Base-by-base conservation (phyloP, 53 echinoderm and acorn worm species). In the Luidia sarsii region DNA sequence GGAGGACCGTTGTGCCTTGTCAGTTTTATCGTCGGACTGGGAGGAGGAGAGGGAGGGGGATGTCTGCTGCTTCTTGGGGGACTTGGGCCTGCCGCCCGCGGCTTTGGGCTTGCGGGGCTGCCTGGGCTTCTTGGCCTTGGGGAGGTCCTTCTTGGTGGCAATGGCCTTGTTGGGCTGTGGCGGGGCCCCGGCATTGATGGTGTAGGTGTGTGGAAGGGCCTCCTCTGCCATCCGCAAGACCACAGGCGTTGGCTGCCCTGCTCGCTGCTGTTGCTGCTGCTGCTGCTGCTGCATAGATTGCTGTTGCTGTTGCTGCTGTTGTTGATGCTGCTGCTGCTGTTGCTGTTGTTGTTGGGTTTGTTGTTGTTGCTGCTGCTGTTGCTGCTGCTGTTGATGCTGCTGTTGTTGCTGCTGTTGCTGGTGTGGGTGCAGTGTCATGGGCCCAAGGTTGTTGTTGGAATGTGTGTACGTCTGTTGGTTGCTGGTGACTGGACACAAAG, bases 91-190 rank as follows among this genome's bases (percentile, higher is more conserved):
- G 31, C 61, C 57, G 8, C 60, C 60, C n/a, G 77, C 25, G 5
- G 6, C 59, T 32, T 88, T 97, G 67, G 54, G 68, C 55, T 74
- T 79, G 14, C 72, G 51, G 13, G 51, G 71, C 62, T 83, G 57
- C 7, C 60, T 57, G 19, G 65, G 60, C 34, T 77, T 77, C 66
- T 66, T 80, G 53, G 66, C 33, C 65, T 80, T 80, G 0, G 65
- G 51, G 0, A 32, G 19, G 28, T 34, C 18, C 39, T 80, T 80
- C 25, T 65, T 4, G 35, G 65, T 19, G 39, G 7, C 22, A 18
- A 25, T 33, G 8, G 43, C 61, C 24, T 77, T 60, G 27, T 32
- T 10, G 60, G 61, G 60, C 38, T 77, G 77, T 16, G 59, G 45
- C 1, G 43, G 60, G 9, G 77, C 2, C 19, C 20, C 45, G 45